These are phyloP conservation scores for Arctocebus calabarensis DNA, from an alignment of 2,797 vertebrate species.

Conservation along the genomic window DNA sequence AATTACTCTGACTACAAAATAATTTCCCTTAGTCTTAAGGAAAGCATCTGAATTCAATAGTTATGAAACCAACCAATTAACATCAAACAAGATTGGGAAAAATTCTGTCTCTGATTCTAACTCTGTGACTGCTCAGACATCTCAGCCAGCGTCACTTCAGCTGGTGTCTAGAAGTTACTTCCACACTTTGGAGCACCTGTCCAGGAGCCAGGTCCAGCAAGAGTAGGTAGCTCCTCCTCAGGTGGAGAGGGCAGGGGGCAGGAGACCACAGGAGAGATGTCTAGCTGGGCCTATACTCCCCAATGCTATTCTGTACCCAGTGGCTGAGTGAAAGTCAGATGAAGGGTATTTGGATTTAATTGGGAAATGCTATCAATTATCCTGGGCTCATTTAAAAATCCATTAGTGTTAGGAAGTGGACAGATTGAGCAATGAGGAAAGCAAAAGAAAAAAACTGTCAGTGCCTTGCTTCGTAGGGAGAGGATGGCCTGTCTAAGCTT, in stretches of 20 bases:
- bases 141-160: background rate
- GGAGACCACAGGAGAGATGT: background rate
- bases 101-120: background rate
- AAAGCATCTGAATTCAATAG: background rate
- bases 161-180: background rate
- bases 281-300: background rate
- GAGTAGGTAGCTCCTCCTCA: background rate
- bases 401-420: conserved; percentile 76
- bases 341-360: conserved; percentile 77
- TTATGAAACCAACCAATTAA: conserved; percentile 15
- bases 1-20: background rate
- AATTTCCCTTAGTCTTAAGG: background rate
- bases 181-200: background rate
- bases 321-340: conserved; percentile 61
- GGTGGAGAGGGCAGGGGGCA: background rate
- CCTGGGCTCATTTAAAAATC: conserved; percentile 80
- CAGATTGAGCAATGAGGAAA: conserved; percentile 75
- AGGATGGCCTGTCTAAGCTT: conserved; percentile 61
- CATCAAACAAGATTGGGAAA: background rate
- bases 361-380: conserved; percentile 79
- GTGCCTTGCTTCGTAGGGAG: conserved; percentile 63
- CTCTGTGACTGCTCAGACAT: background rate
- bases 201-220: background rate
- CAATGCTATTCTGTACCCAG: fast-evolving
- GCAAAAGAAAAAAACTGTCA: conserved; percentile 63